Evolutionary conservation across 2,113 vertebrate genomes (phyloP).

Genomic region (Boulengeromyrus knoepffleri): DNA sequence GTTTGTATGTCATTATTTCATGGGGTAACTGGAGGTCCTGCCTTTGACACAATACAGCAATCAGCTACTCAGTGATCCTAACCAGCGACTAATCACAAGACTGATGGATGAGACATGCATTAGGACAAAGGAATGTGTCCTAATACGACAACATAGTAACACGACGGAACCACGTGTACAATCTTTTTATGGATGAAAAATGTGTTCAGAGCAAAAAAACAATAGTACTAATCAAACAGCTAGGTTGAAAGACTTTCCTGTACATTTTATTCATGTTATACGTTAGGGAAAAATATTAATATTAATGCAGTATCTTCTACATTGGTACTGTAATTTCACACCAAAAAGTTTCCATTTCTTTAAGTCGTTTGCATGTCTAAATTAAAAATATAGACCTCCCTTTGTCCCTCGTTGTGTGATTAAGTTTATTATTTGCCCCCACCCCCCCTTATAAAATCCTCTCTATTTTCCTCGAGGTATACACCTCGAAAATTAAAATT

Average conservation of each 20-base stretch:
- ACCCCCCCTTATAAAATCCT: constrained; percentile 3
- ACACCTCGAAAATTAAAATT: constrained; percentile 65
- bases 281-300: background rate
- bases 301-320: background rate
- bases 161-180: background rate
- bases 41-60: background rate
- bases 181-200: background rate
- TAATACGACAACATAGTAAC: background rate
- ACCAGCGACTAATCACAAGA: constrained; percentile 2
- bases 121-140: background rate
- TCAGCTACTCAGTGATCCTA: constrained; percentile 9
- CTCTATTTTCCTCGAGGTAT: constrained; percentile 53
- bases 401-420: background rate
- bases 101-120: background rate
- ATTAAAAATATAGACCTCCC: background rate
- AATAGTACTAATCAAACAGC: background rate
- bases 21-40: background rate
- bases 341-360: constrained; percentile 30
- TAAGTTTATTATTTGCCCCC: constrained; percentile 9
- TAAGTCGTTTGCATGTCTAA: constrained; percentile 44
- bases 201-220: background rate
- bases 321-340: background rate
- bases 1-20: constrained; percentile 3
- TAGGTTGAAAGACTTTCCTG: background rate
- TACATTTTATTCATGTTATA: background rate